Evolutionary conservation across 1,140 invertebrate species (phyloP).

Genomic region (Drosophila seguyi): DNA sequence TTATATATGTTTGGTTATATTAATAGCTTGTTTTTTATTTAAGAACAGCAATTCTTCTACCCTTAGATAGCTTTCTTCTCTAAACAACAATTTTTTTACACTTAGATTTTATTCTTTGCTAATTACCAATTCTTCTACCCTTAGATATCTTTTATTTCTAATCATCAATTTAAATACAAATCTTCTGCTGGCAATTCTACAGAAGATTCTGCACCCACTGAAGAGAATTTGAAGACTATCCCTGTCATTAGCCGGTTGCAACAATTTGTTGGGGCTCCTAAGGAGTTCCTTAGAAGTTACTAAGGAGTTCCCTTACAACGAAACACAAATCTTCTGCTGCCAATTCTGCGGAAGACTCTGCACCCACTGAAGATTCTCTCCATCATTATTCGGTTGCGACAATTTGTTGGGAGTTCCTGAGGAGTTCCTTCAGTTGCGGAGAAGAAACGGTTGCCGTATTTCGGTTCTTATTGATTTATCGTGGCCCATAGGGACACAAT

Average conservation of each 20-base stretch:
- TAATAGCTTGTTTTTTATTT: no score
- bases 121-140: no score
- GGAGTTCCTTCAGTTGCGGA: not conserved
- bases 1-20: no score
- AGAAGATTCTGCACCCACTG: no score
- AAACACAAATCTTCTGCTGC: not conserved
- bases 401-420: conserved; percentile 24
- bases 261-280: conserved; percentile 20
- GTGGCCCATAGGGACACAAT: conserved; percentile 26
- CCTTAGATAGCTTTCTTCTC: no score
- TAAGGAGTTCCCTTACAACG: not conserved
- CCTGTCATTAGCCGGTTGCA: conserved; percentile 11
- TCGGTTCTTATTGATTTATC: conserved; percentile 74
- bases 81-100: no score
- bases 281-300: not conserved
- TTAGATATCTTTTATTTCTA: no score
- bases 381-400: conserved; percentile 12
- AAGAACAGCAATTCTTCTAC: no score
- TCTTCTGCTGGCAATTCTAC: no score
- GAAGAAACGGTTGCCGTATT: conserved; percentile 62
- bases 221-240: not conserved
- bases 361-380: not conserved
- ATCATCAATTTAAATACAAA: no score
- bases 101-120: no score
- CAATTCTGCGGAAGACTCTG: not conserved